Evolutionary conservation across 1,140 invertebrate genomes (phyloP).

Genomic region (Ostrea denselamellosa): DNA sequence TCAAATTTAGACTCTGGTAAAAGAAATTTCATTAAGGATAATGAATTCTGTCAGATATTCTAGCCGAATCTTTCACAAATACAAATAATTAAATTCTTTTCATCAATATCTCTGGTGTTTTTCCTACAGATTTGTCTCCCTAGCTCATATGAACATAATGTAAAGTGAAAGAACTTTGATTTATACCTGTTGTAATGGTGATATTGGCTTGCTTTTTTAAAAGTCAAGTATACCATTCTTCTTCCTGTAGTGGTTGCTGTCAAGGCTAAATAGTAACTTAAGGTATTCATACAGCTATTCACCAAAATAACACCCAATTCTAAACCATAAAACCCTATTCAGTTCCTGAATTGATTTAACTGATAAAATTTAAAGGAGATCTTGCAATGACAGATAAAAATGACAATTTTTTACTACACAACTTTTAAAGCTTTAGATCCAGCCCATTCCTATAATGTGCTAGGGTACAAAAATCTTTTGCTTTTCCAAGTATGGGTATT

Average conservation of each 20-base stretch:
- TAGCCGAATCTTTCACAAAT: neutral
- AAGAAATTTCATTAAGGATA: conserved; percentile 27
- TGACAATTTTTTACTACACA: neutral
- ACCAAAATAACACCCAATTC: neutral
- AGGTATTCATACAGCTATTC: neutral
- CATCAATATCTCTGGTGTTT: conserved; percentile 10
- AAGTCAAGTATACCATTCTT: neutral
- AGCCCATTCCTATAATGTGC: neutral
- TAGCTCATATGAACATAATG: neutral
- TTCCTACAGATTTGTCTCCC: neutral
- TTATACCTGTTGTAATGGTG: conserved; percentile 5
- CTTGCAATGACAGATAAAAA: conserved; percentile 8
- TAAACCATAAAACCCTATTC: conserved; percentile 36
- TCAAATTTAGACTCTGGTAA: neutral
- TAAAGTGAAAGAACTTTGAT: neutral
- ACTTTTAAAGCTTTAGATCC: neutral
- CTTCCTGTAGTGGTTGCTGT: conserved; percentile 9
- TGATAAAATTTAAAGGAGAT: conserved; percentile 19
- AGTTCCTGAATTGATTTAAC: conserved; percentile 36
- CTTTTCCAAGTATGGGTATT: neutral
- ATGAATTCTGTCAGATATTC: conserved; percentile 1
- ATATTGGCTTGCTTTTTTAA: neutral
- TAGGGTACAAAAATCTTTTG: neutral
- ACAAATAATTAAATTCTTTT: conserved; percentile 34
- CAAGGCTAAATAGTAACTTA: neutral